Percentiles rank a stretch among this genome's conserved stretches.
Evolutionary conservation across 1,140 invertebrate species (phyloP).

Genomic region (Panonychus citri): DNA sequence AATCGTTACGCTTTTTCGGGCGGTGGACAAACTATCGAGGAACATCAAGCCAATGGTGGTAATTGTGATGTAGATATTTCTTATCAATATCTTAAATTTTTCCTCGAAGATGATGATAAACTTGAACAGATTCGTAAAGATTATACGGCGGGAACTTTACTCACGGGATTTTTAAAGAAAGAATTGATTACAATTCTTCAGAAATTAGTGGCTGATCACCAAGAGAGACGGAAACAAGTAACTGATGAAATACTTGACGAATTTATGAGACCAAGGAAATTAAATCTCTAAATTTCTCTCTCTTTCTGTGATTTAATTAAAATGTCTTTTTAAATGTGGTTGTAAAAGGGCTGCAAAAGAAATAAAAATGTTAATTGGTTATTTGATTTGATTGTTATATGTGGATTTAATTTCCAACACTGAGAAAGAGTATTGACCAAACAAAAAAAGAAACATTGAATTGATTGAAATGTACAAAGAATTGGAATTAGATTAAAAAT

Average conservation of each 20-base stretch:
- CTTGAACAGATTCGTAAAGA: constrained; percentile 55
- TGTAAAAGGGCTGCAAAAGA: too few species aligned
- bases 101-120: constrained; percentile 76
- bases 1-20: constrained; percentile 99
- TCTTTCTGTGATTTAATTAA: too few species aligned
- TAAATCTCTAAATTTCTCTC: constrained; percentile 29
- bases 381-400: too few species aligned
- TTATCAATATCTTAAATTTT: constrained; percentile 85
- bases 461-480: too few species aligned
- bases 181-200: constrained; percentile 48
- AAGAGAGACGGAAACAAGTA: constrained; percentile 48
- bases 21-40: constrained; percentile 27
- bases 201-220: constrained; percentile 54
- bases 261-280: constrained; percentile 60
- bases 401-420: too few species aligned
- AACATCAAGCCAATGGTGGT: constrained; percentile 29
- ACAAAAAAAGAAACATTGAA: too few species aligned
- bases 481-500: too few species aligned
- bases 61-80: constrained; percentile 88
- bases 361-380: too few species aligned
- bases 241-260: constrained; percentile 60
- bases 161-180: constrained; percentile 86
- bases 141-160: constrained; percentile 65
- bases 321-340: too few species aligned
- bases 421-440: too few species aligned